Conservation (phyloP, 2,113 vertebrate genomes). For the Neomonachus schauinslandi region DNA sequence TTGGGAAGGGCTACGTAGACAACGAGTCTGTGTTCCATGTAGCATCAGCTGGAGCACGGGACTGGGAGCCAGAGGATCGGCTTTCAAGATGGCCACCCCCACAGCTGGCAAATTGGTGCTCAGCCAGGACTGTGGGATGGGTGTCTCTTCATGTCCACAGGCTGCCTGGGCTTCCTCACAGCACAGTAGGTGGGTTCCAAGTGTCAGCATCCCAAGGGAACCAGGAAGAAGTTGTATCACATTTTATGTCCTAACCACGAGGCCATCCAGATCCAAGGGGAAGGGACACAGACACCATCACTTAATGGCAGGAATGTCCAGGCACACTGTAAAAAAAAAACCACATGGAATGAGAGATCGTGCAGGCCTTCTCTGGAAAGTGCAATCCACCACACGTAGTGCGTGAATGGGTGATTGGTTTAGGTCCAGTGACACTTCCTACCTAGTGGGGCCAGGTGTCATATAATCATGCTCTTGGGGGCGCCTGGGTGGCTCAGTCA, state of each 20-base stretch:
- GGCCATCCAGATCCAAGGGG: neutral
- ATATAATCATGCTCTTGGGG: no score
- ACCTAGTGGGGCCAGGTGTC: neutral
- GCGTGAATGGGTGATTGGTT: neutral
- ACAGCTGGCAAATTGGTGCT: neutral
- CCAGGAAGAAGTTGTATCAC: neutral
- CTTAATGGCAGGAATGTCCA: neutral
- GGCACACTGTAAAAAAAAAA: neutral
- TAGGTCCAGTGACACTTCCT: neutral
- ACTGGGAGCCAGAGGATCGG: neutral
- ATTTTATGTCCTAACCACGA: neutral
- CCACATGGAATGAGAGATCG: neutral
- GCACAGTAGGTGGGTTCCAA: neutral
- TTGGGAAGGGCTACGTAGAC: neutral
- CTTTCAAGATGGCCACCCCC: neutral
- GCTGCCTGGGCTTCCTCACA: neutral
- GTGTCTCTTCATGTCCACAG: neutral
- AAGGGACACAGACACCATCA: no score
- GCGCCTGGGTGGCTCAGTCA: no score
- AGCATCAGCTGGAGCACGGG: neutral
- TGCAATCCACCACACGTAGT: neutral
- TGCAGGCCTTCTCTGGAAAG: neutral
- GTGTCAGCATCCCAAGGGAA: neutral
- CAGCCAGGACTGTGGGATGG: neutral
- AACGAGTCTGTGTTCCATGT: fast-evolving